phyloP scores from a whole-genome alignment of 2,113 vertebrate genomes.

The Anseranas semipalmata region DNA sequence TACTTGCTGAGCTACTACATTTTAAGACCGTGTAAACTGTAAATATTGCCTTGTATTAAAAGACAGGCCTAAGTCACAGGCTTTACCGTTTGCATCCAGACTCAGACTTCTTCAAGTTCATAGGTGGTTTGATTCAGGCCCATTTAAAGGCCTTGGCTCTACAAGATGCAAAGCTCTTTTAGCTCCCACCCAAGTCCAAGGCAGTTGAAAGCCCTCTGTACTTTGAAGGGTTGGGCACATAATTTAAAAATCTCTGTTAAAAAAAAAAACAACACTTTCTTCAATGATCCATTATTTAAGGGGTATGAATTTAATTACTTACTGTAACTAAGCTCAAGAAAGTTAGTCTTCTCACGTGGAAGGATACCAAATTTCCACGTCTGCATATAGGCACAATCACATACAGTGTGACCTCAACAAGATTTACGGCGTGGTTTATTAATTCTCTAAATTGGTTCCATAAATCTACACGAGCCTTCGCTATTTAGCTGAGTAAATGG shows the following conservation, averaged over 20 bases:
- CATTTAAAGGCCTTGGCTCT: neutral
- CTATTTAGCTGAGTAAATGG: slow-evolving; percentile 48
- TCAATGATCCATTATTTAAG: slow-evolving; percentile 68
- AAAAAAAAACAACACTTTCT: neutral
- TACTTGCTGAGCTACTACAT: slow-evolving; percentile 7
- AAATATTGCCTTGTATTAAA: slow-evolving; percentile 34
- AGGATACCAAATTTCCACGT: slow-evolving; percentile 71
- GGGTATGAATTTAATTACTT: slow-evolving; percentile 69
- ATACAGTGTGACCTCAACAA: slow-evolving; percentile 69
- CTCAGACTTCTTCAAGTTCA: neutral
- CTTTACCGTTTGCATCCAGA: neutral
- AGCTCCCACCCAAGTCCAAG: neutral
- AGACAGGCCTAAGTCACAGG: neutral
- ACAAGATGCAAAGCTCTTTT: neutral
- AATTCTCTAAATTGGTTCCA: slow-evolving; percentile 75
- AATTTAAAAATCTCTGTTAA: slow-evolving; percentile 44
- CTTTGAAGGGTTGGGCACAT: slow-evolving; percentile 41
- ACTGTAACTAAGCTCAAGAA: slow-evolving; percentile 67
- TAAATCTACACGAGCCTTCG: slow-evolving; percentile 63
- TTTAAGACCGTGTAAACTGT: slow-evolving; percentile 9
- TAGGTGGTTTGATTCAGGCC: neutral
- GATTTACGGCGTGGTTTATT: slow-evolving; percentile 74
- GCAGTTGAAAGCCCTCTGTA: neutral
- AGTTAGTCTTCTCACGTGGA: slow-evolving; percentile 66
- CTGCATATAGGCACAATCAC: slow-evolving; percentile 61